phyloP scores from a whole-genome alignment of 2,888 invertebrate genomes.

The Steromphala cineraria region DNA sequence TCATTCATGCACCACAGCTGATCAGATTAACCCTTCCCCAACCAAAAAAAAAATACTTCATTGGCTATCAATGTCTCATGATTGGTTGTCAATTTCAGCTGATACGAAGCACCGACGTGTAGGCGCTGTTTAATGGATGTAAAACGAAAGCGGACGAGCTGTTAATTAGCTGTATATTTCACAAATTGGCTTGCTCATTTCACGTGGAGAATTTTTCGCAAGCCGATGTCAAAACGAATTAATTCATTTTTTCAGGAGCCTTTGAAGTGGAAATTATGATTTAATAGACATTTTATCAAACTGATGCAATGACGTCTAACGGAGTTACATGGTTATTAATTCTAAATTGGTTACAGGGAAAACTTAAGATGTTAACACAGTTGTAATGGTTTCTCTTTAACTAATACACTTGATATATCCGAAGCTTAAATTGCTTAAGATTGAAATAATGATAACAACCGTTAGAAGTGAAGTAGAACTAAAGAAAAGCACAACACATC shows the following conservation, averaged over 20 bases:
- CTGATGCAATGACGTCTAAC: not conserved
- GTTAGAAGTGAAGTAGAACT: too few species aligned
- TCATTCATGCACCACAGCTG: too few species aligned
- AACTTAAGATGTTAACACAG: not conserved
- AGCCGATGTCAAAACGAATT: slow-evolving; percentile 6
- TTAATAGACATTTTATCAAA: slow-evolving; percentile 11
- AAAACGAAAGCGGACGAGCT: not conserved
- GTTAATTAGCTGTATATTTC: slow-evolving; percentile 11
- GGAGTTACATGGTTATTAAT: slow-evolving; percentile 2
- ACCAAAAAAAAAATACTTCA: too few species aligned
- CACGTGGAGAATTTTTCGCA: not conserved
- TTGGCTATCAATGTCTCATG: not conserved
- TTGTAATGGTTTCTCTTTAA: not conserved
- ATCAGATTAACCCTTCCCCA: too few species aligned
- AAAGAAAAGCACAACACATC: too few species aligned
- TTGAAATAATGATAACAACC: not conserved
- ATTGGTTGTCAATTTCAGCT: not conserved
- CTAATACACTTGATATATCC: not conserved
- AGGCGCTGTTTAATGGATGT: not conserved
- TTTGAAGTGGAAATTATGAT: slow-evolving; percentile 15
- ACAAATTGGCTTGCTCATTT: slow-evolving; percentile 13
- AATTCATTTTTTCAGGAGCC: not conserved
- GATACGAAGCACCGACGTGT: not conserved
- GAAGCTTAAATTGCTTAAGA: not conserved
- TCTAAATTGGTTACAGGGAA: not conserved